Evolutionary conservation across 2,113 vertebrate species (phyloP).

Genomic region (Mungos mungo): DNA sequence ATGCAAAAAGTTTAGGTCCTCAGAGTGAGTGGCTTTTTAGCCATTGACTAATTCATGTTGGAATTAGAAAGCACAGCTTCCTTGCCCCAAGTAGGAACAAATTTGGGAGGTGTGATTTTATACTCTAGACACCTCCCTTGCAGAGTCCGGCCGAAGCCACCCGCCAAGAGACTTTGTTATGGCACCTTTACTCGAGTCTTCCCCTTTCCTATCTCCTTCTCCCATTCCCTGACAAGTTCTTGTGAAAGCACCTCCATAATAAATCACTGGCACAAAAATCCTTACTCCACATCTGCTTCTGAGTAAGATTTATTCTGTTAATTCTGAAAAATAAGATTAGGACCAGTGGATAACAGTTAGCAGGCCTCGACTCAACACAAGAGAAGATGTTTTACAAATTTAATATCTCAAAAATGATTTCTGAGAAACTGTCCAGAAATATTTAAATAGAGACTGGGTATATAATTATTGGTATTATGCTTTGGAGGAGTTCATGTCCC

Average conservation of each 20-base stretch:
- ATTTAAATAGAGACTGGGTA: neutral
- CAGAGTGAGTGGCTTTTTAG: neutral
- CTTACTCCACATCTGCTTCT: neutral
- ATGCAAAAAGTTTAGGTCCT: neutral
- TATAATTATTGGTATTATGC: neutral
- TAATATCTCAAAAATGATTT: constrained; percentile 39
- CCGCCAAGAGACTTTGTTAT: neutral
- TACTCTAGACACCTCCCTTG: neutral
- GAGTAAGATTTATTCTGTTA: constrained; percentile 22
- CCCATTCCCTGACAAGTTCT: neutral
- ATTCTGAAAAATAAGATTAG: constrained; percentile 34
- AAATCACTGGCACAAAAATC: neutral
- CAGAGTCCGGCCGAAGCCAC: neutral
- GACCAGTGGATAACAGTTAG: neutral
- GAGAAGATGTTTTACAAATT: neutral
- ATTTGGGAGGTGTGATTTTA: neutral
- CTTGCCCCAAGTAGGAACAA: neutral
- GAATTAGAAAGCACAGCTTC: neutral
- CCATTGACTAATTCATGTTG: neutral
- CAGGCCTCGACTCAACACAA: neutral
- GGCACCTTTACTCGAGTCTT: neutral
- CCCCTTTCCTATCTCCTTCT: neutral
- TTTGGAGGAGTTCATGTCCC: neutral
- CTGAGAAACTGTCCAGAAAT: neutral
- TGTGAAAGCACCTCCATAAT: neutral